phyloP scores from a whole-genome alignment of 2,113 vertebrate species.

The Notothenia coriiceps region DNA sequence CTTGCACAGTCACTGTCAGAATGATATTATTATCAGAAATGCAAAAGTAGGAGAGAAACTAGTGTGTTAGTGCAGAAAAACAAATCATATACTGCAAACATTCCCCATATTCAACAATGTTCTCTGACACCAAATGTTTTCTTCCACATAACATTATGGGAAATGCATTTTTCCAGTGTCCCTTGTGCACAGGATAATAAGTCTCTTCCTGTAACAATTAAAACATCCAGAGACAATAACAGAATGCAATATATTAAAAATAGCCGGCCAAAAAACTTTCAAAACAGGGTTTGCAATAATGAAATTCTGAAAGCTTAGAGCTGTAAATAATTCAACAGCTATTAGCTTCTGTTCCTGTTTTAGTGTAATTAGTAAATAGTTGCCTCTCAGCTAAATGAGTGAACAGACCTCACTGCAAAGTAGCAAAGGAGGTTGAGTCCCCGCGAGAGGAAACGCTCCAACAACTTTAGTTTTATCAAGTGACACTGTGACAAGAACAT shows the following conservation, averaged over 20 bases:
- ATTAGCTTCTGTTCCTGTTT: neutral
- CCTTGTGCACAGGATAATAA: neutral
- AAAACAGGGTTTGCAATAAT: neutral
- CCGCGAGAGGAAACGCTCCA: neutral
- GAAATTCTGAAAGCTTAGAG: neutral
- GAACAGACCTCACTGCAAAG: neutral
- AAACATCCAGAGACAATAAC: neutral
- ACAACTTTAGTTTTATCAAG: neutral
- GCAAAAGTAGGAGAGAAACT: slow-evolving; percentile 7
- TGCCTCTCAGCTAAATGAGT: neutral
- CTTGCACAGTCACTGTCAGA: slow-evolving; percentile 1
- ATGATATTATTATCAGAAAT: neutral
- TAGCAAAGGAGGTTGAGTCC: neutral
- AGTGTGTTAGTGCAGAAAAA: too few relatives aligned
- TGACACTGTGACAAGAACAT: slow-evolving; percentile 20
- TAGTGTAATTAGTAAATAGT: neutral
- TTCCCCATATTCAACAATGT: neutral
- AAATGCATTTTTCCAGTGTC: slow-evolving; percentile 17
- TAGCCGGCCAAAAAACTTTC: neutral
- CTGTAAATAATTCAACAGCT: neutral
- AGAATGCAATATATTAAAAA: neutral
- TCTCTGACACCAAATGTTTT: neutral
- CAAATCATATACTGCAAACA: too few relatives aligned
- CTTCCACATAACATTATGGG: neutral
- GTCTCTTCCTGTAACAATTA: neutral